Conservation (phyloP, 2,888 invertebrate genomes). For the Hirtodrosophila alboralis region DNA sequence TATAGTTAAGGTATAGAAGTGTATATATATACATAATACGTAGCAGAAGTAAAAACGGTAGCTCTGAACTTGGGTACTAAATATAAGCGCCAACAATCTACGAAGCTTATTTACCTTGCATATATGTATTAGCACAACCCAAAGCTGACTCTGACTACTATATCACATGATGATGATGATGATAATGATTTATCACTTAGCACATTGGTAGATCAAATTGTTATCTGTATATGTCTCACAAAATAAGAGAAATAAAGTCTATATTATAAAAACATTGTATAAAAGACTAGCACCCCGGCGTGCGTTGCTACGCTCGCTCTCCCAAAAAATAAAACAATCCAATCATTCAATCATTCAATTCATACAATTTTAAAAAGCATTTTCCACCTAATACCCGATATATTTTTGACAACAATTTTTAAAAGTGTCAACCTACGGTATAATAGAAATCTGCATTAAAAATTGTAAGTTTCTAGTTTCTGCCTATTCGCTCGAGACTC, state of each 20-base stretch:
- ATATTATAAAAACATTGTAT: neutral
- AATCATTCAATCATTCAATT: too few species aligned
- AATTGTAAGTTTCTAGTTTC: too few species aligned
- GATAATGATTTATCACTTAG: constrained; percentile 46
- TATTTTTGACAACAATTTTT: too few species aligned
- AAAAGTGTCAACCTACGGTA: too few species aligned
- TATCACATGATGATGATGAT: constrained; percentile 51
- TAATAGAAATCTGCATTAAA: too few species aligned
- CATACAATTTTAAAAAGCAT: too few species aligned
- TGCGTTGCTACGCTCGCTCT: too few species aligned
- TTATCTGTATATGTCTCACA: constrained; percentile 4
- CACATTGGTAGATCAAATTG: constrained; percentile 41
- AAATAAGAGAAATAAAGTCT: neutral
- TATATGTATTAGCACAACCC: constrained; percentile 23
- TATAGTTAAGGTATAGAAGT: too few species aligned
- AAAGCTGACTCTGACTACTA: constrained; percentile 12
- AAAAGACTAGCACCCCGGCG: too few species aligned
- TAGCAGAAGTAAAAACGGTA: constrained; percentile 9
- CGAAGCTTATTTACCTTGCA: constrained; percentile 23
- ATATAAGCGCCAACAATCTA: constrained; percentile 20
- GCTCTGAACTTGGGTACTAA: constrained; percentile 24
- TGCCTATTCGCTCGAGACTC: too few species aligned
- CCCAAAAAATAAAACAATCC: too few species aligned
- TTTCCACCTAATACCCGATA: too few species aligned
- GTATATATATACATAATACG: neutral